phyloP scores from a whole-genome alignment of 2,113 vertebrate genomes.

The Gallinago undulata region DNA sequence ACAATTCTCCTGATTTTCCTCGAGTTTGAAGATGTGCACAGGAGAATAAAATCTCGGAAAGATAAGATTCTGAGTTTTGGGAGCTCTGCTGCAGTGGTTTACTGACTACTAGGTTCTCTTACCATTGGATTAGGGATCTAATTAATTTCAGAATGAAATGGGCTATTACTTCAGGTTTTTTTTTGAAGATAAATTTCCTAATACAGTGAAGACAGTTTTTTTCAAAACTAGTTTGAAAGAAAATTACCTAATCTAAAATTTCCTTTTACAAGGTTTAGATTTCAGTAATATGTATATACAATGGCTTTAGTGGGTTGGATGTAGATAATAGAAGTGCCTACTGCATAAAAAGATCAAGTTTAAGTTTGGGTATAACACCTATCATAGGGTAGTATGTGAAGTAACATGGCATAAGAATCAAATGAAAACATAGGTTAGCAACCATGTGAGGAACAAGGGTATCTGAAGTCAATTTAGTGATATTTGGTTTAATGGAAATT shows the following conservation, averaged over 20 bases:
- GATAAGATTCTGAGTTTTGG: accelerated
- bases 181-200: not conserved
- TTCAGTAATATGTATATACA: not conserved
- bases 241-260: not conserved
- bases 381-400: not conserved
- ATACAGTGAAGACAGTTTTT: not conserved
- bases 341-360: not conserved
- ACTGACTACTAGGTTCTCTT: not conserved
- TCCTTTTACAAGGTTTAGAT: not conserved
- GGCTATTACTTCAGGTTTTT: not conserved
- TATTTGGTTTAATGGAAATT: not conserved
- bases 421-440: not conserved
- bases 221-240: not conserved
- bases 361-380: not conserved
- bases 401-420: not conserved
- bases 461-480: not conserved
- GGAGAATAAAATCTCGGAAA: not conserved
- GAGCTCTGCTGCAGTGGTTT: not conserved
- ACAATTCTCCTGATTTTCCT: not conserved
- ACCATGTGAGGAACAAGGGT: not conserved
- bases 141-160: not conserved
- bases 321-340: not conserved
- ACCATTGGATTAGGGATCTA: not conserved
- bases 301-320: not conserved
- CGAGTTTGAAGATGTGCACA: not conserved